Conservation (phyloP, 2,888 invertebrate species). For the Ochropleura leucogaster region DNA sequence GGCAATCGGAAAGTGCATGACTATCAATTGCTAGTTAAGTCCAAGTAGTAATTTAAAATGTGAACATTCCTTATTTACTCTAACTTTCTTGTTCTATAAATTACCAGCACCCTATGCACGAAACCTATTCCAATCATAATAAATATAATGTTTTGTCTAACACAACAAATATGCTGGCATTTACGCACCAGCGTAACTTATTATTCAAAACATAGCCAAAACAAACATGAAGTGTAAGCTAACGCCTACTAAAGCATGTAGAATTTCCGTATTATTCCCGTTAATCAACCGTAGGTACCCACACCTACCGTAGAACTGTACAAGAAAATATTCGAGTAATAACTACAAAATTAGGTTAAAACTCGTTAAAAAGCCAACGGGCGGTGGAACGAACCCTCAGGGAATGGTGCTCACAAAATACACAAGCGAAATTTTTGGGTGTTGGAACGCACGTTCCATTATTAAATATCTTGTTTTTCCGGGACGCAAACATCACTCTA, state of each 20-base stretch:
- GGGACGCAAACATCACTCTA: constrained; percentile 6
- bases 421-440: constrained; percentile 50
- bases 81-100: neutral
- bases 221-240: constrained; percentile 40
- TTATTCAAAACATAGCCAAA: constrained; percentile 43
- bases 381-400: constrained; percentile 38
- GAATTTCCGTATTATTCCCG: constrained; percentile 26
- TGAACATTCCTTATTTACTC: neutral
- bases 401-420: constrained; percentile 47
- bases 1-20: neutral
- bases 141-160: constrained; percentile 25
- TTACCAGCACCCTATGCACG: neutral
- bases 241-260: constrained; percentile 28
- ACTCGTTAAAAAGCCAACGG: constrained; percentile 53
- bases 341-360: constrained; percentile 51
- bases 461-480: constrained; percentile 48
- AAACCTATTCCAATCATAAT: constrained; percentile 10
- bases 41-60: neutral
- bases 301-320: constrained; percentile 24
- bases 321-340: constrained; percentile 48
- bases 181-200: constrained; percentile 31
- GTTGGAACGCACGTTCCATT: constrained; percentile 47
- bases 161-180: constrained; percentile 2
- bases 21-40: neutral
- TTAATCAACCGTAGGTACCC: constrained; percentile 14